Evolutionary conservation across 2,113 vertebrate genomes (phyloP).

Genomic region (Microtus montanus): DNA sequence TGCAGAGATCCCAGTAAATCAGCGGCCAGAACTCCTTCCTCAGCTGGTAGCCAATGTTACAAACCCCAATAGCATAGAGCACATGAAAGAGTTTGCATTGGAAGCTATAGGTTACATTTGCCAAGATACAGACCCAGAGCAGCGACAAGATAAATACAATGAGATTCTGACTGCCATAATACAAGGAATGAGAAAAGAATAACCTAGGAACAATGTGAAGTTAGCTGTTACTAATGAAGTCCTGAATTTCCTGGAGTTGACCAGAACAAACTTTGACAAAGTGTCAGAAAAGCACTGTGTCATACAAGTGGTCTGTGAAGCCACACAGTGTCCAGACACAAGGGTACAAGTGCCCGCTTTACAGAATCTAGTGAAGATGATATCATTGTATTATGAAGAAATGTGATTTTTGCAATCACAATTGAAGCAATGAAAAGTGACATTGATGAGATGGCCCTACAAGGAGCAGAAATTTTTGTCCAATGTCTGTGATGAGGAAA

Average conservation of each 20-base stretch:
- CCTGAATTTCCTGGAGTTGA: conserved; percentile 99
- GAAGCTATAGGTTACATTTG: conserved; percentile 99
- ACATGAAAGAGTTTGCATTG: conserved; percentile 99
- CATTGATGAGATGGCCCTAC: conserved; percentile 96
- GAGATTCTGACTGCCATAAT: conserved; percentile 99
- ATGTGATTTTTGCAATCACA: conserved; percentile 93
- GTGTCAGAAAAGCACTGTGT: conserved; percentile 99
- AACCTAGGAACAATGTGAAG: conserved; percentile 99
- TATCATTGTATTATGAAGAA: conserved; percentile 99
- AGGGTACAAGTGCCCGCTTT: conserved; percentile 97
- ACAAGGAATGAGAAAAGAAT: conserved; percentile 99
- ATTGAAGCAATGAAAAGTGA: conserved; percentile 99
- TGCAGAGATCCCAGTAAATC: conserved; percentile 96
- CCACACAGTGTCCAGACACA: conserved; percentile 97
- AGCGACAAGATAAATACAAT: conserved; percentile 98
- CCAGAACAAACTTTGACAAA: conserved; percentile 99
- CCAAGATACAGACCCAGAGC: conserved; percentile 99
- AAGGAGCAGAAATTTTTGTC: conserved; percentile 99
- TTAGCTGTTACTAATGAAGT: conserved; percentile 97
- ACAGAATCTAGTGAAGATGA: conserved; percentile 99
- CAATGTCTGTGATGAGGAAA: conserved; percentile 99
- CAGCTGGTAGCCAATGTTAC: conserved; percentile 97
- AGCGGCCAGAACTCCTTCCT: conserved; percentile 97
- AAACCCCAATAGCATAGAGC: conserved; percentile 95
- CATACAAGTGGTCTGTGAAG: conserved; percentile 99